These are phyloP conservation scores for Mylabris phalerata DNA, from an alignment of 1,140 invertebrate genomes.

Conservation along the genomic window DNA sequence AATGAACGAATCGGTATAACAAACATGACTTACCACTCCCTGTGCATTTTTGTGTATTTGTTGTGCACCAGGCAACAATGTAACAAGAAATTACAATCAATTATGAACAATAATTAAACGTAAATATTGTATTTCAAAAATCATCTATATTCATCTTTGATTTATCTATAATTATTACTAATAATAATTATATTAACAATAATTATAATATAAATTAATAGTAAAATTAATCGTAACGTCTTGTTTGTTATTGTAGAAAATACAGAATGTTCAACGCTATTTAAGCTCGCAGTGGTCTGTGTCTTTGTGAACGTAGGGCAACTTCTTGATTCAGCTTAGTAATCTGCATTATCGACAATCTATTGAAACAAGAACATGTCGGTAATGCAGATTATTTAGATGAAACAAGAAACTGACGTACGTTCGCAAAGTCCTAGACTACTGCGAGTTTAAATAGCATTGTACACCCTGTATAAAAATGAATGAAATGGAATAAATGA, in stretches of 20 bases:
- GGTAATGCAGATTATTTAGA: not conserved
- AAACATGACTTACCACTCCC: constrained; percentile 48
- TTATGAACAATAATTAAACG: not conserved
- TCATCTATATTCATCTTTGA: not conserved
- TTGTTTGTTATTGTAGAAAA: constrained; percentile 12
- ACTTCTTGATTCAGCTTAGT: not conserved
- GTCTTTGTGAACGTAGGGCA: no score
- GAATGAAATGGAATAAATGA: not conserved
- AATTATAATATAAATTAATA: not conserved
- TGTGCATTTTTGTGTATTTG: constrained; percentile 20
- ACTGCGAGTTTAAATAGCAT: no score
- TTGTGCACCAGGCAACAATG: constrained; percentile 14
- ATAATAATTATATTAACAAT: not conserved
- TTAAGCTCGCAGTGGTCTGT: no score
- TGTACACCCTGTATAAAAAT: no score
- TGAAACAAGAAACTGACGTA: no score
- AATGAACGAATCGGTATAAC: constrained; percentile 2
- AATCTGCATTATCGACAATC: not conserved
- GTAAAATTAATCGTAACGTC: not conserved
- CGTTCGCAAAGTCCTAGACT: no score
- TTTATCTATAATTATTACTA: not conserved
- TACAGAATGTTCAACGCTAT: not conserved
- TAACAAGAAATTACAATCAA: constrained; percentile 9
- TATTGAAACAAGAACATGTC: no score
- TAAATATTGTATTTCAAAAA: not conserved